Evolutionary conservation across 1,140 invertebrate species (phyloP).

Genomic region (Eulimnadia texana): DNA sequence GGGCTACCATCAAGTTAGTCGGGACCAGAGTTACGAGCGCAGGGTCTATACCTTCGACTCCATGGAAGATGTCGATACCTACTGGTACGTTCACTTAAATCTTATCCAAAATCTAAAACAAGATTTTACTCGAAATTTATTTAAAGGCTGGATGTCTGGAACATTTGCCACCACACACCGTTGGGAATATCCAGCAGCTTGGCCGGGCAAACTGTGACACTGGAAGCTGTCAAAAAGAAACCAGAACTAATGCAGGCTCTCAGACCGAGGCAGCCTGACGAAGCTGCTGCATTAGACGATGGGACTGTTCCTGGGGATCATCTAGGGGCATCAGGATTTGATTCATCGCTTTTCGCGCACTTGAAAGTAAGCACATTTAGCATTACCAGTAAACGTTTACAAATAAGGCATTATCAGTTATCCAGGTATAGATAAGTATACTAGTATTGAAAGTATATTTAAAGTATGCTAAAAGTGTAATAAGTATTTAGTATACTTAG

Average conservation of each 20-base stretch:
- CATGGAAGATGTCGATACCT: constrained; percentile 42
- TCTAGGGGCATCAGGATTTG: constrained; percentile 52
- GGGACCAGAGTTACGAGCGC: constrained; percentile 37
- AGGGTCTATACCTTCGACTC: constrained; percentile 40
- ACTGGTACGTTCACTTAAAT: constrained; percentile 39
- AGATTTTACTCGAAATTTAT: background rate
- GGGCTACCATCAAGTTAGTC: constrained; percentile 44
- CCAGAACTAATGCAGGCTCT: constrained; percentile 33
- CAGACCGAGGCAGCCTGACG: constrained; percentile 29
- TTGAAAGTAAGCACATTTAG: constrained; percentile 18
- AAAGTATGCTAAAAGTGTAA: background rate
- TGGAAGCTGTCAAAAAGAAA: constrained; percentile 38
- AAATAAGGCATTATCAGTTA: constrained; percentile 53
- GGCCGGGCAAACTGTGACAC: constrained; percentile 32
- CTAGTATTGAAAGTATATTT: background rate
- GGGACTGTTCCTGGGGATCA: constrained; percentile 53
- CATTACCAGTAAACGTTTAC: constrained; percentile 26
- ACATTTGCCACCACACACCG: constrained; percentile 47
- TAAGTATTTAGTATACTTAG: background rate
- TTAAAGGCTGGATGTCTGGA: constrained; percentile 42
- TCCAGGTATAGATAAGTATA: constrained; percentile 23
- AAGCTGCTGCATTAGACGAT: constrained; percentile 34
- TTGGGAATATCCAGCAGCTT: constrained; percentile 35
- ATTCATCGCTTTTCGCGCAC: constrained; percentile 47
- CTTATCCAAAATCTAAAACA: background rate